Percentiles rank a stretch among this genome's conserved stretches.
These are phyloP conservation scores for Myanophis thanlyinensis DNA, from an alignment of 2,113 vertebrate genomes.

Conservation along the genomic window DNA sequence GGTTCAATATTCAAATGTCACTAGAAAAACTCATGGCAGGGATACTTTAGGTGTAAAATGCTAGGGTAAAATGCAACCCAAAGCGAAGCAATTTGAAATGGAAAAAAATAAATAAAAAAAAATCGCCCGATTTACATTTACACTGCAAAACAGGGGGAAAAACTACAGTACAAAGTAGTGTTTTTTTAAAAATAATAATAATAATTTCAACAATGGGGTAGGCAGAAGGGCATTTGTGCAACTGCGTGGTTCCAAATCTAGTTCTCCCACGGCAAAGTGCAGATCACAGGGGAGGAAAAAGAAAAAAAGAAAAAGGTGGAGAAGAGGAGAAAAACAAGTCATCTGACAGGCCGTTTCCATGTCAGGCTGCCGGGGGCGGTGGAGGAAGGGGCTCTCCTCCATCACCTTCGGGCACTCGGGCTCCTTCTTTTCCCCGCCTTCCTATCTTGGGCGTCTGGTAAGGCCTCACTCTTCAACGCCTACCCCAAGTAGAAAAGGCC, in stretches of 20 bases:
- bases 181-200: background rate
- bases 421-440: background rate
- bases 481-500: background rate
- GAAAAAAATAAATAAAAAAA: too few relatives aligned
- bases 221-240: background rate
- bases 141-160: background rate
- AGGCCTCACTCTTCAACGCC: background rate
- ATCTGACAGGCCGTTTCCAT: conserved; percentile 11
- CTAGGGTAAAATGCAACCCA: background rate
- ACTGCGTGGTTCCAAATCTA: background rate
- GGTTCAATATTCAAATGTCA: background rate
- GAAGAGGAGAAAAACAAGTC: background rate
- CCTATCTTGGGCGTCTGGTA: background rate
- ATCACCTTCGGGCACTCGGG: background rate
- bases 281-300: background rate
- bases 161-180: background rate
- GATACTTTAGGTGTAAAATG: background rate
- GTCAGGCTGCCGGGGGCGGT: background rate
- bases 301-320: background rate
- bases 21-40: background rate
- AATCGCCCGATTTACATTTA: background rate
- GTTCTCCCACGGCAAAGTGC: background rate
- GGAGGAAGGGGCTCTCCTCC: background rate
- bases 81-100: background rate
- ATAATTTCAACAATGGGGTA: background rate